Conservation (phyloP, 1,140 invertebrate species). For the Hydropsyche tenuis region DNA sequence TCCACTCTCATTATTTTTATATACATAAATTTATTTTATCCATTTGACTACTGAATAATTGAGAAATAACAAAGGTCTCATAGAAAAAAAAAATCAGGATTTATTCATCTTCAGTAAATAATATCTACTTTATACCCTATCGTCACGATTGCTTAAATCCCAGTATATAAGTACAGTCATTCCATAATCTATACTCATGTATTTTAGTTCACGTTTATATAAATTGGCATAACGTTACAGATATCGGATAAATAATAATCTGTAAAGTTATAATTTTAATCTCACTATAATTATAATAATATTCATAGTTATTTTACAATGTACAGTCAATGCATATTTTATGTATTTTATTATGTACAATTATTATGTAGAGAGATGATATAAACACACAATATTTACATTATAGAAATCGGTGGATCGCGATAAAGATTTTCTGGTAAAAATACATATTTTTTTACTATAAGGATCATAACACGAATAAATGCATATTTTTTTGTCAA, state of each 20-base stretch:
- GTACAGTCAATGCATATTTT: slow-evolving; percentile 11
- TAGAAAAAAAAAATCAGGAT: slow-evolving; percentile 22
- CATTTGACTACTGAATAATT: not conserved
- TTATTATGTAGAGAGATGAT: not conserved
- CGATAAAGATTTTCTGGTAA: not conserved
- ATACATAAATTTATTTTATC: slow-evolving; percentile 3
- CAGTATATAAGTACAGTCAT: slow-evolving; percentile 38
- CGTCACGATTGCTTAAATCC: slow-evolving; percentile 30
- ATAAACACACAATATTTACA: slow-evolving; percentile 9
- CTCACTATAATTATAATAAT: slow-evolving; percentile 8
- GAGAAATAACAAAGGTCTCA: not conserved
- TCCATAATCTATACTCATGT: slow-evolving; percentile 29
- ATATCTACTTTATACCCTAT: slow-evolving; percentile 16
- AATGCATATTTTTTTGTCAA: not conserved
- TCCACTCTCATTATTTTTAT: not conserved
- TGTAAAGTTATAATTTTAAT: slow-evolving; percentile 12
- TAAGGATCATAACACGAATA: slow-evolving; percentile 13
- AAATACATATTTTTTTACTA: slow-evolving; percentile 11
- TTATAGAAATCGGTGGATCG: slow-evolving; percentile 8
- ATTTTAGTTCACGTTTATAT: slow-evolving; percentile 1
- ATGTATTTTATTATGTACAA: too few species aligned
- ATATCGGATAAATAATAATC: slow-evolving; percentile 30
- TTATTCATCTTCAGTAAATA: not conserved
- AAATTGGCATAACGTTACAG: slow-evolving; percentile 28
- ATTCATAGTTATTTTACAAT: slow-evolving; percentile 6